Percentiles rank a stretch among this genome's conserved stretches.
Evolutionary conservation across 2,888 invertebrate genomes (phyloP).

Genomic region (Clostera curtula): DNA sequence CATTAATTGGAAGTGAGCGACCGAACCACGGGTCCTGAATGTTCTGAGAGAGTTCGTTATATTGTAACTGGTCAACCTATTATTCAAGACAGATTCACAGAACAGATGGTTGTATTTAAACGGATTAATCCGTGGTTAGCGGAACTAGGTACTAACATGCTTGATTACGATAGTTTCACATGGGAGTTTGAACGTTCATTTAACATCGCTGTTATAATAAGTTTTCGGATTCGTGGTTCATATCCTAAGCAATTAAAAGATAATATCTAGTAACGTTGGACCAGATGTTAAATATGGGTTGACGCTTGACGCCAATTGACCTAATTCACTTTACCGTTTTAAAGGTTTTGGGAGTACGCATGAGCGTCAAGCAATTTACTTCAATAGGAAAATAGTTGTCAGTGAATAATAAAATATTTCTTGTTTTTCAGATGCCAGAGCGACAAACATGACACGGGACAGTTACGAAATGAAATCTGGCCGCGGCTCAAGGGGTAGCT

Average conservation of each 20-base stretch:
- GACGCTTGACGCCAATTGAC: conserved; percentile 37
- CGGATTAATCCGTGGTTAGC: conserved; percentile 23
- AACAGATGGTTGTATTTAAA: conserved; percentile 11
- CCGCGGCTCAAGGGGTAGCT: conserved; percentile 52
- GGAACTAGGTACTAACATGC: conserved; percentile 18
- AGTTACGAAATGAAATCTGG: conserved; percentile 66
- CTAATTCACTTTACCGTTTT: conserved; percentile 44
- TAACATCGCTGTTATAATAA: conserved; percentile 45
- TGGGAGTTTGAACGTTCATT: conserved; percentile 40
- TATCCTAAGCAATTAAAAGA: conserved; percentile 9
- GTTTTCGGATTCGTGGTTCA: conserved; percentile 30
- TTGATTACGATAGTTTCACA: conserved; percentile 47
- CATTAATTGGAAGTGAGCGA: no score
- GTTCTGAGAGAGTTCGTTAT: no score
- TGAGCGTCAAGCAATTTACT: conserved; percentile 35
- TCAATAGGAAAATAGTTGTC: conserved; percentile 44
- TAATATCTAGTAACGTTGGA: conserved; percentile 8
- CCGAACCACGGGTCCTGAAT: no score
- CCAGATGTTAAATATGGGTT: conserved; percentile 40
- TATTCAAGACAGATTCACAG: conserved; percentile 7
- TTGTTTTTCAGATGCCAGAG: conserved; percentile 67
- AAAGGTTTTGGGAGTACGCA: conserved; percentile 34
- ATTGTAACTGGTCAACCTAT: background rate
- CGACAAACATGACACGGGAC: conserved; percentile 54
- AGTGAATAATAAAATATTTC: conserved; percentile 24